Conservation (phyloP, 2,888 invertebrate genomes). For the Entomobrya multifasciata region DNA sequence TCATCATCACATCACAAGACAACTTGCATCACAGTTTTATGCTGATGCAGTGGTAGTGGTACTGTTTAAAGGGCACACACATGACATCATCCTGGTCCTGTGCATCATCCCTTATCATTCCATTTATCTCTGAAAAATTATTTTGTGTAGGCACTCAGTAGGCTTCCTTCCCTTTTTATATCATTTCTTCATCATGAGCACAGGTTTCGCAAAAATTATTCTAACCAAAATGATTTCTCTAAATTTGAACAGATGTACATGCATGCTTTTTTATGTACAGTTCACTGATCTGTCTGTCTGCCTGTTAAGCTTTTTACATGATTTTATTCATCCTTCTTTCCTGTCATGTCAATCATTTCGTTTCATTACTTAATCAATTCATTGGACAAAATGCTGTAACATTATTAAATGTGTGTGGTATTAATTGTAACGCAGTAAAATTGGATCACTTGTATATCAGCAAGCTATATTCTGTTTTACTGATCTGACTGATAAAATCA, state of each 20-base stretch:
- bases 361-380: slow-evolving; percentile 54
- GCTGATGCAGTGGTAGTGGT: too few relatives aligned
- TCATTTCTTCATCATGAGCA: slow-evolving; percentile 3
- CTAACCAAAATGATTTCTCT: neutral
- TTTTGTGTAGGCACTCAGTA: too few relatives aligned
- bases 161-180: neutral
- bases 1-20: too few relatives aligned
- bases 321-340: neutral
- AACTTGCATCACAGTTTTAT: too few relatives aligned
- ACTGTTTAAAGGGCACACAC: too few relatives aligned
- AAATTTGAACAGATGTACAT: slow-evolving; percentile 46
- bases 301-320: slow-evolving; percentile 2
- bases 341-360: slow-evolving; percentile 37
- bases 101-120: too few relatives aligned
- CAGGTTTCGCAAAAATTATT: slow-evolving; percentile 36
- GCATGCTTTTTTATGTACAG: slow-evolving; percentile 18
- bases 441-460: neutral
- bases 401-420: too few relatives aligned
- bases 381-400: too few relatives aligned
- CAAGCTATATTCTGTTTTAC: neutral
- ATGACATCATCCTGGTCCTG: too few relatives aligned
- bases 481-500: neutral
- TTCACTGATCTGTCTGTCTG: neutral
- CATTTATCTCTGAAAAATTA: too few relatives aligned
- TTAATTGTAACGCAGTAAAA: neutral